Conservation (phyloP, 2,888 invertebrate species). For the Synergus japonicus region DNA sequence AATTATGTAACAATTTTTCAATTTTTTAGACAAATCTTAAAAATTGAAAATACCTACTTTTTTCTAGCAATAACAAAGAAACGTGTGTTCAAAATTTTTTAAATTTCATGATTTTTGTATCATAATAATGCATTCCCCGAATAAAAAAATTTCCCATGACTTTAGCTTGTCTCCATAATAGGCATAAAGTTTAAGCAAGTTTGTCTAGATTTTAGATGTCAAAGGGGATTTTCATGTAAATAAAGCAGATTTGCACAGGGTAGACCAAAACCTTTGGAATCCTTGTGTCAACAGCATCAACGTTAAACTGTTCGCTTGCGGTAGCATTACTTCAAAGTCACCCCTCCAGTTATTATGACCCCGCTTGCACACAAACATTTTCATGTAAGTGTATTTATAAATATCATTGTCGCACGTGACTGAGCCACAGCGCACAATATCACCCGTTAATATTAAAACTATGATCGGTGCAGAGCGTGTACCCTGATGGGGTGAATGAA, state of each 20-base stretch:
- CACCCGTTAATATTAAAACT: constrained; percentile 53
- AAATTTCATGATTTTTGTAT: no score
- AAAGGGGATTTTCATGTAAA: not conserved
- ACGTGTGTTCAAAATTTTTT: no score
- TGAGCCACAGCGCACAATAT: constrained; percentile 53
- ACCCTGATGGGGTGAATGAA: constrained; percentile 27
- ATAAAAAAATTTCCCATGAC: not conserved
- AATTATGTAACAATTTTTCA: not conserved
- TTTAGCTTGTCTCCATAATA: not conserved
- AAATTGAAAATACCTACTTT: no score
- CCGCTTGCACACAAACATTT: constrained; percentile 41
- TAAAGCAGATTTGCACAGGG: constrained; percentile 42
- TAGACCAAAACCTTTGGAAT: constrained; percentile 46
- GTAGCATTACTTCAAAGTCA: constrained; percentile 52
- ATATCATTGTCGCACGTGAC: constrained; percentile 54
- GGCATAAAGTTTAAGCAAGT: not conserved
- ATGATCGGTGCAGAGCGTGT: constrained; percentile 7
- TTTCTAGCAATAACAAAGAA: no score
- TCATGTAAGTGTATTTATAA: constrained; percentile 14
- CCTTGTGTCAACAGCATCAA: constrained; percentile 52
- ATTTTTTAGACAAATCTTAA: not conserved
- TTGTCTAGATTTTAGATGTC: not conserved
- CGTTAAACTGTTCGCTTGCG: constrained; percentile 53
- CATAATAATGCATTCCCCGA: not conserved
- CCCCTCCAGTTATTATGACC: constrained; percentile 44